Evolutionary conservation across 1,140 invertebrate species (phyloP).

Genomic region (Drosophila teissieri): DNA sequence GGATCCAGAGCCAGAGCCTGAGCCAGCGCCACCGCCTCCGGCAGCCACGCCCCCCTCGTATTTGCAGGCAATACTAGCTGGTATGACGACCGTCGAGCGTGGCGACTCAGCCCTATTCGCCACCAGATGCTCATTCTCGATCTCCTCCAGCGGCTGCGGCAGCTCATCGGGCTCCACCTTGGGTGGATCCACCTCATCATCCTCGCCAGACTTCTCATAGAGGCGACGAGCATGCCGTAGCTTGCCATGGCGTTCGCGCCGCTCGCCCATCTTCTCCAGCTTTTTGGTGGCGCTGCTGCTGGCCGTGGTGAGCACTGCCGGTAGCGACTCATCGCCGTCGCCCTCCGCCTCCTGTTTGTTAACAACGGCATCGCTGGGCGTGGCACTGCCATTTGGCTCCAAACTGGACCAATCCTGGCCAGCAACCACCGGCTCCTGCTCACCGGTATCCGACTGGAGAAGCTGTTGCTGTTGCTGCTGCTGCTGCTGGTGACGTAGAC

Average conservation of each 20-base stretch:
- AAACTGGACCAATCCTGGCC: conserved; percentile 41
- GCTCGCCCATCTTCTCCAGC: conserved; percentile 53
- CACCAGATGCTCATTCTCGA: conserved; percentile 76
- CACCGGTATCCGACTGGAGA: conserved; percentile 24
- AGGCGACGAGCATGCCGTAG: conserved; percentile 61
- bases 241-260: conserved; percentile 69
- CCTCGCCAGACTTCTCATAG: conserved; percentile 24
- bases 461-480: conserved; percentile 47
- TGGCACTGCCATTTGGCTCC: conserved; percentile 14
- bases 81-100: conserved; percentile 19
- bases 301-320: conserved; percentile 3
- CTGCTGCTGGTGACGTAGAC: conserved; percentile 60
- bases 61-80: conserved; percentile 46
- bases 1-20: conserved; percentile 7
- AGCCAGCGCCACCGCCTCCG: not conserved
- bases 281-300: conserved; percentile 30
- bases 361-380: conserved; percentile 18
- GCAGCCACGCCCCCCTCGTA: conserved; percentile 22
- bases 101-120: conserved; percentile 52
- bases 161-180: conserved; percentile 30
- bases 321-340: conserved; percentile 29
- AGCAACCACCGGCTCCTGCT: conserved; percentile 22
- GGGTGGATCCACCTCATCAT: conserved; percentile 12
- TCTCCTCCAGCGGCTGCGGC: conserved; percentile 76
- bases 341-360: conserved; percentile 36